These are phyloP conservation scores for Drosophila punjabiensis DNA, from an alignment of 1,140 invertebrate species.

Conservation along the genomic window DNA sequence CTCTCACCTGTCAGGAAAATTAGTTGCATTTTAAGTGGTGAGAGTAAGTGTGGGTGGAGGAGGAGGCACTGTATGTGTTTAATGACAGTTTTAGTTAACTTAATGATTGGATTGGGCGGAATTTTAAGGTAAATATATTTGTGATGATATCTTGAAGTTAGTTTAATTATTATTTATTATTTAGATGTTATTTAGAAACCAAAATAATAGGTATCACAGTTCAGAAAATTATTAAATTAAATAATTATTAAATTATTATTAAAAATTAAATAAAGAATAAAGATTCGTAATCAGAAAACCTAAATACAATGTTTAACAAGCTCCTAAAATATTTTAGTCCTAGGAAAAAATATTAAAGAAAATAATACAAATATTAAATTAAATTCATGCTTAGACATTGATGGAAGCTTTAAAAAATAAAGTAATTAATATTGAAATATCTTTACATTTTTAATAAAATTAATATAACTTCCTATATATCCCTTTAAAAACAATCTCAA, in stretches of 20 bases:
- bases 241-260: too few relatives aligned
- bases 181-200: neutral
- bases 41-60: neutral
- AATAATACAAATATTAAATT: neutral
- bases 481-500: neutral
- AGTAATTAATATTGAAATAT: neutral
- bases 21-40: slow-evolving; percentile 23
- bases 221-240: too few relatives aligned
- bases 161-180: neutral
- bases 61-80: slow-evolving; percentile 10
- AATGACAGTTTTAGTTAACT: slow-evolving; percentile 13
- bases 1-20: slow-evolving; percentile 28
- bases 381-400: neutral
- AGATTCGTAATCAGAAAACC: neutral
- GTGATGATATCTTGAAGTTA: neutral
- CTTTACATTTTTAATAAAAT: neutral
- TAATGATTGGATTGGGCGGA: neutral
- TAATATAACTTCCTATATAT: neutral
- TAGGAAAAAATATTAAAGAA: neutral
- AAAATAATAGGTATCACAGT: neutral
- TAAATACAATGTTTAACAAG: neutral
- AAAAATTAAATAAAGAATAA: too few relatives aligned
- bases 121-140: neutral
- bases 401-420: neutral
- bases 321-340: neutral